Base-by-base conservation (phyloP, 2,797 vertebrate species). In the Triplophysa bombifrons region DNA sequence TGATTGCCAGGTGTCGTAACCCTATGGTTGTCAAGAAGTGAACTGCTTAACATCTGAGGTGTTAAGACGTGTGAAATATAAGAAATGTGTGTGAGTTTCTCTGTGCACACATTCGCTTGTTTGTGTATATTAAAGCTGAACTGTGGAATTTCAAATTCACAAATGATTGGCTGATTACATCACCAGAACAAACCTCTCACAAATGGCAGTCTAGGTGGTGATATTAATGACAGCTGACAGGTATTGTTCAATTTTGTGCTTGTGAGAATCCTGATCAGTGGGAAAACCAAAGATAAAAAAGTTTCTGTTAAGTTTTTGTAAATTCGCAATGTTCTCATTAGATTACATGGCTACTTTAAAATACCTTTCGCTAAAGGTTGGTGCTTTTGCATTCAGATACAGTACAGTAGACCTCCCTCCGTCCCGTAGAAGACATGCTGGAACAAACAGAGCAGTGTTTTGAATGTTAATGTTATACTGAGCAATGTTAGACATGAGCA, bases 1-100 rank as follows among this genome's bases (percentile, higher is more conserved):
- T 61, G 48, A 75, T 58, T 48, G 38, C 50, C 72, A 41, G 72
- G 30, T 75, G 66, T 71, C 48, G 58, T 75, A 51, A 67, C 46
- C 66, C 46, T 70, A 20, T 73, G 58, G 48, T 34, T 71, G 13
- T 13, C 27, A 38, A 19, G 12, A 56, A 55, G 51, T 38, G 11
- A 66, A 50, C 60, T 19, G 14, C n/a, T 74, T 38, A 30, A 22
- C n/a, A 27, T 17, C 50, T 74, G 16, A 22, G 48, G 17, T 41
- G 34, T 65, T 65, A n/a, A 41, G 41, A 65, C 63, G n/a, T n/a
- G 34, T 65, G 63, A 65, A 50, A 19, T 70, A 12, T 19, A 27
- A 53, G 41, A 14, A 27, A 13, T 27, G 63, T 65, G 9, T 10
- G 19, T 19, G 17, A 34, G 17, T 41, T 2, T 79, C 14, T 55